phyloP scores from a whole-genome alignment of 2,888 invertebrate species.

The Cetonia aurata region DNA sequence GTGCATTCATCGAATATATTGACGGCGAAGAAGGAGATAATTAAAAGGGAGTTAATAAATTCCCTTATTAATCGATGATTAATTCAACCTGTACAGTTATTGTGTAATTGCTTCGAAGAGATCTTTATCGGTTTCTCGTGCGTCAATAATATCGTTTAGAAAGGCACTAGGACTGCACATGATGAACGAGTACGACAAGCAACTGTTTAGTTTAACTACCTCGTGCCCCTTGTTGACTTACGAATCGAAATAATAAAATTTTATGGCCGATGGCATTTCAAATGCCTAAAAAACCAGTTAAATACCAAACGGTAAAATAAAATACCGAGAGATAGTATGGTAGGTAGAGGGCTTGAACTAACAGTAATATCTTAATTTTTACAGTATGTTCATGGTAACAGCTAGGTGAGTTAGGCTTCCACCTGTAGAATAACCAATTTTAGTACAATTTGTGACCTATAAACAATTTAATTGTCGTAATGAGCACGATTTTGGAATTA shows the following conservation, averaged over 20 bases:
- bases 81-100: constrained; percentile 26
- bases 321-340: background rate
- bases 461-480: no score
- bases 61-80: constrained; percentile 28
- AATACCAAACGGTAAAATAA: background rate
- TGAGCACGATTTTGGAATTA: no score
- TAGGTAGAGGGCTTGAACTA: constrained; percentile 3
- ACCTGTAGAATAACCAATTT: constrained; percentile 5
- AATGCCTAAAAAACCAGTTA: constrained; percentile 27
- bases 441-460: background rate
- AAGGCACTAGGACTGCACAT: background rate
- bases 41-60: constrained; percentile 31
- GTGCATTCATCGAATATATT: background rate
- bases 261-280: constrained; percentile 28
- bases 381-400: constrained; percentile 1
- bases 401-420: constrained; percentile 11
- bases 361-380: constrained; percentile 23
- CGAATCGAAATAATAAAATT: constrained; percentile 25
- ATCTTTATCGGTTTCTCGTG: constrained; percentile 21
- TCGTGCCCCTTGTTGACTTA: background rate
- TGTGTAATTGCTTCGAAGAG: constrained; percentile 27
- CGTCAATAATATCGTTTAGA: constrained; percentile 17
- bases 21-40: constrained; percentile 14
- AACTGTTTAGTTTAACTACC: background rate
- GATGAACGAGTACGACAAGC: constrained; percentile 13